Evolutionary conservation across 2,888 invertebrate species (phyloP), one percentile per base, ranked within the genome.

Genomic region (Meiosimyza platycephala): DNA sequence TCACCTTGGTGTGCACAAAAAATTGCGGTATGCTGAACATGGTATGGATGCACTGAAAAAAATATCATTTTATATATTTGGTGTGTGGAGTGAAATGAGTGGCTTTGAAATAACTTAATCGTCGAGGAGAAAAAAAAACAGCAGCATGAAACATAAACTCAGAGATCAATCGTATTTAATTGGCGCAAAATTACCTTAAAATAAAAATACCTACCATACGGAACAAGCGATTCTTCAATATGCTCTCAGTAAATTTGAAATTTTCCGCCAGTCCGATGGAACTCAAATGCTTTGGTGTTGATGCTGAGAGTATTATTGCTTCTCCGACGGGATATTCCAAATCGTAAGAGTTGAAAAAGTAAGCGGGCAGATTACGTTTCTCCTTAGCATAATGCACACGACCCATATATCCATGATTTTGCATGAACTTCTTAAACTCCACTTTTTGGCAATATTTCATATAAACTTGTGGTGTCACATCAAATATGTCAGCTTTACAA

Each of bases 11-110:
- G 78, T 94, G 89, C 0, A 93, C 87, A 79, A 92, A 93, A 1
- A 88, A 92, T 79, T 91, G 91, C 0, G 93, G 93, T 2, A 94
- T 86, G 82, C 93, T 93, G 0, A 91, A 90, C 16, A 94, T 90
- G 81, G 93, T 93, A 16, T 91, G 90, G 28, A 94, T 86, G 16
- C 92, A 92, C 89, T 90, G 83, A 1, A 86, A 80, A 16, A 12
- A 62, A 22, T 9, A 40, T 40, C 40, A 40, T 12, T 54, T 11
- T 54, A 18, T 54, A 16, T 18, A 18, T 6, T 18, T 18, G n/a
- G 6, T 18, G 54, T 54, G 6, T 12, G 18, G 13, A 12, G 54
- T 54, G 54, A 12, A 6, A 6, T 16, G 5, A 1, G n/a, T 54
- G n/a, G 9, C 16, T 54, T 16, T 16, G 54, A 9, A 54, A 12